Base-by-base conservation (phyloP, 2,797 vertebrate species). In the Enteromius trimaculatus region DNA sequence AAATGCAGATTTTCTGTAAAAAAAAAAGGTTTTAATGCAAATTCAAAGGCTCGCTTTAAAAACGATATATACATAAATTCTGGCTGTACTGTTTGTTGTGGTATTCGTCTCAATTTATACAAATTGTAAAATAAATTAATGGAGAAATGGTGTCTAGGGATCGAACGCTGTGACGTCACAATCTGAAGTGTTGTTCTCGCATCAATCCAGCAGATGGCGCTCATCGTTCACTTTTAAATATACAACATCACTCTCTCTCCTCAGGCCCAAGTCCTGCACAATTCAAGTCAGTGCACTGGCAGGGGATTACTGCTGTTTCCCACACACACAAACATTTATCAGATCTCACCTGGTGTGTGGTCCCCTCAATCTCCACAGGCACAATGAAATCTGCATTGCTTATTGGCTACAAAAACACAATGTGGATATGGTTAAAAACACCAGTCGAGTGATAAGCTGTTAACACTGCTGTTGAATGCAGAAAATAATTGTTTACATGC, bases 361-460 rank as follows among this genome's bases (percentile, higher is more conserved):
- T 96, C 90, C 96, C 96, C 90, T 97, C 96, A 84, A 97, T 97
- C 93, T 98, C 96, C 86, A 97, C 96, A 87, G 96, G 96, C 89
- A 97, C 96, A 86, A 97, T 95, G 92, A 97, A 97, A 93, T 97
- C 96, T 62, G 96, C 96, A 72, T 96, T 97, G 90, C 88, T 96
- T 92, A 97, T 96, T 4, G 96, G 96, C 97, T 98, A 91, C 72
- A 88, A 90, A 87, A 88, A 86, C 75, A 89, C 81, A 93, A 87
- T 80, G 72, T 53, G 75, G 19, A 78, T 42, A 23, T 34, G 58
- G 62, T 75, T 80, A 80, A 42, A 62, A 74, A 81, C 62, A 80
- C 80, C 23, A 64, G 80, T 64, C 23, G 29, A 49, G 55, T n/a
- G 9, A 53, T 16, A 17, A 60, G 42, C 37, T 19, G 14, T 60